A percentile compares a stretch with the other conserved stretches of the same genome.
Conservation (phyloP, 2,888 invertebrate species). For the Leucozona laternaria region DNA sequence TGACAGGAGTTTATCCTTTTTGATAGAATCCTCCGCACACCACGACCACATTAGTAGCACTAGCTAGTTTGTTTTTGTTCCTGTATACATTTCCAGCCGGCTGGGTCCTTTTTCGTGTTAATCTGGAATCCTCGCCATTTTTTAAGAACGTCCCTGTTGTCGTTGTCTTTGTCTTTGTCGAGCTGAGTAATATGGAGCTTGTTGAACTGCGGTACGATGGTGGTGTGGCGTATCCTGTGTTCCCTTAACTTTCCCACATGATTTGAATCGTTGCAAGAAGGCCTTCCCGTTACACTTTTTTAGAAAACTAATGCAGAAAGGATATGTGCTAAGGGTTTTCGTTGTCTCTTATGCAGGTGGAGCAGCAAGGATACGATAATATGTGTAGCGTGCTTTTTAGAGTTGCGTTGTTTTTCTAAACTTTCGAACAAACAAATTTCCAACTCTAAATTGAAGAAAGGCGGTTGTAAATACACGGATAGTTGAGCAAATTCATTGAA, state of each 20-base stretch:
- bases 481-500: slow-evolving; percentile 68
- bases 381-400: slow-evolving; percentile 8
- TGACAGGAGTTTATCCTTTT: slow-evolving; percentile 60
- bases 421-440: slow-evolving; percentile 67
- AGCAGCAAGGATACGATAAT: slow-evolving; percentile 4
- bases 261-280: slow-evolving; percentile 52
- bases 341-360: slow-evolving; percentile 2
- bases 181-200: neutral
- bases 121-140: slow-evolving; percentile 35
- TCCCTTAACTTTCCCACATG: slow-evolving; percentile 48
- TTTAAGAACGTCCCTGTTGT: neutral
- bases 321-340: neutral
- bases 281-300: neutral
- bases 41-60: slow-evolving; percentile 44
- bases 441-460: slow-evolving; percentile 66
- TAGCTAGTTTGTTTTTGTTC: slow-evolving; percentile 13
- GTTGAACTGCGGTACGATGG: neutral
- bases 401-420: slow-evolving; percentile 2
- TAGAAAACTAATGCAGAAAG: neutral
- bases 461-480: slow-evolving; percentile 56
- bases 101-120: slow-evolving; percentile 51
- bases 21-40: slow-evolving; percentile 39
- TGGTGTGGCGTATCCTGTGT: slow-evolving; percentile 4
- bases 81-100: slow-evolving; percentile 49
- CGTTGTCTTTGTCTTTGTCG: neutral